Evolutionary conservation across 2,888 invertebrate genomes (phyloP), one percentile per base, ranked within the genome.

Genomic region (Meiosimyza platycephala): DNA sequence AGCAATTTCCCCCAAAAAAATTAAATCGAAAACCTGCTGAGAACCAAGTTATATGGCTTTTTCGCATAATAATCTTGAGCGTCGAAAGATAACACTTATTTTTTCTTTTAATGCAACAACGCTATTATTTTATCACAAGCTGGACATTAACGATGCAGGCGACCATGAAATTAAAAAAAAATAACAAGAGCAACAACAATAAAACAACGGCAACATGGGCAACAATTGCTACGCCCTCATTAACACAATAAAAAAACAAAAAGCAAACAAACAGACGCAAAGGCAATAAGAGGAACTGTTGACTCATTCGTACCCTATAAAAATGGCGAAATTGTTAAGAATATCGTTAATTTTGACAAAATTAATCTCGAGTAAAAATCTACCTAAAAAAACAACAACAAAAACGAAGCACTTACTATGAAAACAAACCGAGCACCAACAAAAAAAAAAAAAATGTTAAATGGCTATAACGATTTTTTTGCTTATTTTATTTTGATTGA

Each of bases 31-130:
- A 40, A 40, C 40, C 40, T 40, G 40, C 6, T 40, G 40, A 40
- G 40, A 40, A 40, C 40, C 40, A 40, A 40, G 40, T 40, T 40
- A 9, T 9, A 40, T 40, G 40, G 40, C 40, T 40, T 40, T 40
- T 40, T 40, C 40, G 40, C 40, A 40, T 40, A 40, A 40, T 40
- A 40, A 40, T 40, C 40, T 40, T 40, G 40, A 40, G 40, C 40
- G 28, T 9, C 40, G 71, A 40, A 40, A 40, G 40, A 40, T 40
- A 40, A 40, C 40, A 40, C 40, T 40, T n/a, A n/a, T 40, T 68
- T 67, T 55, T 70, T 66, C 48, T 47, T 62, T 65, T 50, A 28
- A 57, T 57, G 57, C 57, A 28, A 57, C 40, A 57, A 57, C 28
- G 47, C 16, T 3, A 63, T 18, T 63, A 18, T 63, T 63, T 48